These are phyloP conservation scores for Muscicapa striata DNA, from an alignment of 2,797 vertebrate species.

Conservation along the genomic window DNA sequence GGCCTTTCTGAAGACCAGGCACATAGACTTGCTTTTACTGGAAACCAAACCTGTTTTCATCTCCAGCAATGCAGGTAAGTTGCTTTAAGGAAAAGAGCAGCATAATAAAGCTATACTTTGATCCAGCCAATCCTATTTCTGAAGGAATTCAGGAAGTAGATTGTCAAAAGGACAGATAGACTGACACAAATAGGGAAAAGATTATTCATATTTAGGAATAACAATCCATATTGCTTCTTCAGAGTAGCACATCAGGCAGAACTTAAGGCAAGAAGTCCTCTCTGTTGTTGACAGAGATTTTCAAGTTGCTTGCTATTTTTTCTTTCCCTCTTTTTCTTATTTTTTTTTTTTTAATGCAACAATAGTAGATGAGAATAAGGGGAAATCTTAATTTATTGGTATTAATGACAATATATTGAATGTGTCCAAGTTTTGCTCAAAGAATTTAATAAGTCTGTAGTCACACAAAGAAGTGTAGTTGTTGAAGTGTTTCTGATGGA, in stretches of 20 bases:
- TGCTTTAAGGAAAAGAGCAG: not conserved
- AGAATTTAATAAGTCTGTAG: not conserved
- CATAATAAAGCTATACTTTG: not conserved
- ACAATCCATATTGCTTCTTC: not conserved
- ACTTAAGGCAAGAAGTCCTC: not conserved
- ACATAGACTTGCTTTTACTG: not conserved
- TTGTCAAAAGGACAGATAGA: not conserved
- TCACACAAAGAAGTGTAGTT: not conserved
- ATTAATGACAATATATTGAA: not conserved
- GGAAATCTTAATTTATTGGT: not conserved
- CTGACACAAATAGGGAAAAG: not conserved
- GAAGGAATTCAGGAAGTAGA: not conserved
- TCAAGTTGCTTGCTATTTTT: not conserved
- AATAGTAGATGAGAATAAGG: not conserved
- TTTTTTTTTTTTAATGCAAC: not conserved
- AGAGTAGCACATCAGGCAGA: not conserved
- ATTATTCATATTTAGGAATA: not conserved
- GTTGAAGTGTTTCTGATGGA: not conserved
- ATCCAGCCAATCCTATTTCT: not conserved
- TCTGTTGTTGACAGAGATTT: not conserved
- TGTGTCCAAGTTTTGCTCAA: not conserved
- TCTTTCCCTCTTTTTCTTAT: fast-evolving
- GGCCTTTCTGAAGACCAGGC: not conserved
- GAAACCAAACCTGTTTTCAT: not conserved
- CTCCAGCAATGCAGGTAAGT: not conserved